Evolutionary conservation across 1,140 invertebrate species (phyloP).

Genomic region (Acyrthosiphon pisum): DNA sequence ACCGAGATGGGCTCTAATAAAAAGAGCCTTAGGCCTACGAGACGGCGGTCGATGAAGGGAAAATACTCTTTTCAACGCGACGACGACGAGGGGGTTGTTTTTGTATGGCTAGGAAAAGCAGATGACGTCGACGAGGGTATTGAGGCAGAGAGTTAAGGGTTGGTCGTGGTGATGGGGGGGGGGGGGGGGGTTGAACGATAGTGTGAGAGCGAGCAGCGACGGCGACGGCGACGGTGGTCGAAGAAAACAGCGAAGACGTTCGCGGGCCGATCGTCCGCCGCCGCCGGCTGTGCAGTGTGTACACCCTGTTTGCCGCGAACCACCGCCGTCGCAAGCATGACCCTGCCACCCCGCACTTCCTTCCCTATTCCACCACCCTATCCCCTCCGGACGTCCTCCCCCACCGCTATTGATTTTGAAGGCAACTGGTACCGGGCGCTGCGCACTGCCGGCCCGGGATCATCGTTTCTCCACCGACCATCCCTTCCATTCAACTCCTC

Average conservation of each 20-base stretch:
- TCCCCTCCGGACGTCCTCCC: background rate
- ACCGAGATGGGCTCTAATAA: conserved; percentile 32
- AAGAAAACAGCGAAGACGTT: conserved; percentile 52
- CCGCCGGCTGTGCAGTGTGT: background rate
- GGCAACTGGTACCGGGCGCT: conserved; percentile 56
- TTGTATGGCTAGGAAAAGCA: background rate
- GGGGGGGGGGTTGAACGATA: too few relatives aligned
- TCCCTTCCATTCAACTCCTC: background rate
- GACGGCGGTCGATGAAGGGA: conserved; percentile 36
- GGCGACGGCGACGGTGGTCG: background rate
- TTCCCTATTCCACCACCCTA: background rate
- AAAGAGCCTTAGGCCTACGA: conserved; percentile 37
- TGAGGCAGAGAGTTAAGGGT: background rate
- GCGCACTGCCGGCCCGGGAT: conserved; percentile 49
- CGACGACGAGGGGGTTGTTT: background rate
- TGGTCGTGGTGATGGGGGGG: too few relatives aligned
- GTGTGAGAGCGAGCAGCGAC: background rate
- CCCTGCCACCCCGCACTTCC: background rate
- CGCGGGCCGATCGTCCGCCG: conserved; percentile 42
- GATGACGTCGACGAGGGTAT: background rate
- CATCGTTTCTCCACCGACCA: conserved; percentile 11
- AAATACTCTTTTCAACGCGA: conserved; percentile 31
- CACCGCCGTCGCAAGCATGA: background rate
- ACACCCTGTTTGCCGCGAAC: background rate
- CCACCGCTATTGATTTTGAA: conserved; percentile 56